A percentile compares a stretch with the other conserved stretches of the same genome.
These are phyloP conservation scores for Eidolon helvum DNA, from an alignment of 2,113 vertebrate genomes.

Conservation along the genomic window DNA sequence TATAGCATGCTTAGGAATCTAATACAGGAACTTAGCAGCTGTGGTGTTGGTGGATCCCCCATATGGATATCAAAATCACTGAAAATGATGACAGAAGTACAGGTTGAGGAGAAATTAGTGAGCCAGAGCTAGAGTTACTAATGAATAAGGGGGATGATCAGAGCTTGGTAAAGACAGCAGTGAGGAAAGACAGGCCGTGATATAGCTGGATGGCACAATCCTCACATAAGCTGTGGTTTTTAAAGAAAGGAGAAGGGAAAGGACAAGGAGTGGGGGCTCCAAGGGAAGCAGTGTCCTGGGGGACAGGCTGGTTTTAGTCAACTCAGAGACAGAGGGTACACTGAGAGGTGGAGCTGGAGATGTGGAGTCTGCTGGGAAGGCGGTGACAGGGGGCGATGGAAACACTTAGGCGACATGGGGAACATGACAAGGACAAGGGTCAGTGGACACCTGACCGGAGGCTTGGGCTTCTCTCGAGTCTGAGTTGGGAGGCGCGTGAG, in stretches of 20 bases:
- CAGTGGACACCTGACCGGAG: rapidly evolving
- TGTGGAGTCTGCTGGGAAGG: rapidly evolving
- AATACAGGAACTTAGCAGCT: rapidly evolving
- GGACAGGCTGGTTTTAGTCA: not conserved
- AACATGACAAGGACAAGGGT: rapidly evolving
- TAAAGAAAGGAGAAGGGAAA: not conserved
- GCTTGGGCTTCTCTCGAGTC: not conserved
- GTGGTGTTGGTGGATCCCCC: not conserved
- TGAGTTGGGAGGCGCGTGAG: rapidly evolving
- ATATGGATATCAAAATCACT: rapidly evolving
- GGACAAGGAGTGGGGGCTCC: too few species aligned
- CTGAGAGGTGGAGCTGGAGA: not conserved
- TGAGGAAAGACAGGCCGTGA: rapidly evolving
- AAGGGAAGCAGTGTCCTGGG: not conserved
- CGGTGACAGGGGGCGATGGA: not conserved
- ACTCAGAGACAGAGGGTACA: rapidly evolving
- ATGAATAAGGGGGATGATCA: not conserved
- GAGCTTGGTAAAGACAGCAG: not conserved
- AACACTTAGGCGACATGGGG: not conserved
- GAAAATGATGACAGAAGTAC: not conserved
- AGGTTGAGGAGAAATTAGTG: not conserved
- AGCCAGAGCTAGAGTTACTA: not conserved
- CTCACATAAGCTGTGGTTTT: not conserved
- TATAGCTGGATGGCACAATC: rapidly evolving
- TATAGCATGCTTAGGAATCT: not conserved